phyloP scores from a whole-genome alignment of 2,888 invertebrate species.

The Folsomia candida region DNA sequence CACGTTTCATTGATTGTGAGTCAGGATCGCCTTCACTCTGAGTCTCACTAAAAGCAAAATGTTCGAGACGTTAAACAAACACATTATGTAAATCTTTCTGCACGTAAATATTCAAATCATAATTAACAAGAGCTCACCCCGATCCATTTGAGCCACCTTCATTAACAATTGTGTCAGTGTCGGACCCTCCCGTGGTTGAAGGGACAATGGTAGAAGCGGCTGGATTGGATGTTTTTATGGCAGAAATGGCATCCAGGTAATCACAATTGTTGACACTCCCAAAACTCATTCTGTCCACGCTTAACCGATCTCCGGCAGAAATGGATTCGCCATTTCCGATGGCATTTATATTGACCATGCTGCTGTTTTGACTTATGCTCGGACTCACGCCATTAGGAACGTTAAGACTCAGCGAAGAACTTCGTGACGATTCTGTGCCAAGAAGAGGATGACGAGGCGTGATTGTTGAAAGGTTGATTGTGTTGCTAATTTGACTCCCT shows the following conservation, averaged over 20 bases:
- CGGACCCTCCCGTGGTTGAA: constrained; percentile 47
- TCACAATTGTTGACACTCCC: constrained; percentile 45
- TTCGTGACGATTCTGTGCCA: constrained; percentile 38
- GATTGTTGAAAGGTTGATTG: constrained; percentile 14
- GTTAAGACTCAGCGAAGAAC: constrained; percentile 45
- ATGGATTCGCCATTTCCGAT: constrained; percentile 30
- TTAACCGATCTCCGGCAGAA: constrained; percentile 36
- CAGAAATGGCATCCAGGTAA: constrained; percentile 50
- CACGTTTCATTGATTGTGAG: constrained; percentile 33
- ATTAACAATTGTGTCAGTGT: constrained; percentile 49
- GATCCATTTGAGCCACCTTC: constrained; percentile 47
- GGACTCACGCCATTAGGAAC: constrained; percentile 33
- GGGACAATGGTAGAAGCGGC: constrained; percentile 44
- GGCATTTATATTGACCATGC: constrained; percentile 48
- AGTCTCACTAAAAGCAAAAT: constrained; percentile 35
- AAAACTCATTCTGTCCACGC: constrained; percentile 47
- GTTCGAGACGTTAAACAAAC: too few species aligned
- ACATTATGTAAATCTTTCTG: background rate
- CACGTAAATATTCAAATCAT: too few species aligned
- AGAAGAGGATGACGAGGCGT: constrained; percentile 26
- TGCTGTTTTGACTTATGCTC: constrained; percentile 47
- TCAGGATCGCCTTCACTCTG: constrained; percentile 45
- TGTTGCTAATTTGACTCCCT: constrained; percentile 27
- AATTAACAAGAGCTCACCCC: constrained; percentile 32
- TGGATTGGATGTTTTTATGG: constrained; percentile 50